phyloP scores from a whole-genome alignment of 2,888 invertebrate species.

The Drosophila trichaetosa region DNA sequence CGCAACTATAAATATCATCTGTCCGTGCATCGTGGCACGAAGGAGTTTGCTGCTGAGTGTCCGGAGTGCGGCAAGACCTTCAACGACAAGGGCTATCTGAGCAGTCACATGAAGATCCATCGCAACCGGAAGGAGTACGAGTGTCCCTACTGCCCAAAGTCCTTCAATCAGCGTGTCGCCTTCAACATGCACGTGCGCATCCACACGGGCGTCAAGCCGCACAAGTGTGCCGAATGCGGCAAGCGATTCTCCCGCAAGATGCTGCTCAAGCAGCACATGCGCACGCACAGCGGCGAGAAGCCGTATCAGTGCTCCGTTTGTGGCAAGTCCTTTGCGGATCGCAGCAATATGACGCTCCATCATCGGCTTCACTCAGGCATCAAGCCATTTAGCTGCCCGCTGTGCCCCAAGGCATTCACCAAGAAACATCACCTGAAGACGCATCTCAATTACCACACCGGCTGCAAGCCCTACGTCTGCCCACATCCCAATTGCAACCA shows the following conservation, averaged over 20 bases:
- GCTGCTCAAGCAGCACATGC: constrained; percentile 92
- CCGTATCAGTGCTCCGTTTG: constrained; percentile 93
- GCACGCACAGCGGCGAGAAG: constrained; percentile 92
- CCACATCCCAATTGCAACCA: constrained; percentile 89
- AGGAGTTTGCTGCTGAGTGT: constrained; percentile 90
- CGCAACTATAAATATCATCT: constrained; percentile 94
- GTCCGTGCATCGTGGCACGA: constrained; percentile 92
- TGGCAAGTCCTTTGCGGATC: constrained; percentile 92
- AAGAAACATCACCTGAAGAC: constrained; percentile 94
- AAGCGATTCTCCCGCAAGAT: constrained; percentile 94
- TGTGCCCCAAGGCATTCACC: constrained; percentile 90
- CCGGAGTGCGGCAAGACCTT: constrained; percentile 93
- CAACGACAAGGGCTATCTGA: constrained; percentile 93
- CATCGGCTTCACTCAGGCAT: constrained; percentile 92
- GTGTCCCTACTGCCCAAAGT: constrained; percentile 92
- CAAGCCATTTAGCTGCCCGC: constrained; percentile 89
- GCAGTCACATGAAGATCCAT: constrained; percentile 95
- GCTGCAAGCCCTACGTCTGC: constrained; percentile 92
- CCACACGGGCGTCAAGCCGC: constrained; percentile 92
- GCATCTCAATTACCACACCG: constrained; percentile 93
- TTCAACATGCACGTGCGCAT: constrained; percentile 95
- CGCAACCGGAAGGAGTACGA: constrained; percentile 92
- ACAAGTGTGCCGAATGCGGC: constrained; percentile 91
- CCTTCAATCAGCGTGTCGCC: constrained; percentile 94
- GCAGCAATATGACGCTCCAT: constrained; percentile 94